phyloP scores from a whole-genome alignment of 2,888 invertebrate genomes.

The Petrolisthes cinctipes region DNA sequence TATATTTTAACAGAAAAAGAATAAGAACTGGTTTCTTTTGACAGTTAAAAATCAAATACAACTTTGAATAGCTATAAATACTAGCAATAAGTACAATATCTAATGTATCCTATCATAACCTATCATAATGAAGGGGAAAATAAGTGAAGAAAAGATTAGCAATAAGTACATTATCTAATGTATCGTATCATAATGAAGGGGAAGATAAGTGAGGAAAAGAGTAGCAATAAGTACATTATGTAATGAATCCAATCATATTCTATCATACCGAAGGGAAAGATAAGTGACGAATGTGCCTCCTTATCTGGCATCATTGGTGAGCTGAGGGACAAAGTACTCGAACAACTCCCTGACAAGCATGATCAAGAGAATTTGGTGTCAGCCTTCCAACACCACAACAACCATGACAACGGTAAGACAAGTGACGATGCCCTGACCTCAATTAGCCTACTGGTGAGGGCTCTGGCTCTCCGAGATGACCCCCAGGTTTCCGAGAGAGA shows the following conservation, averaged over 20 bases:
- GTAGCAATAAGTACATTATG: too few species aligned
- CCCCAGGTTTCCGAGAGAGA: not conserved
- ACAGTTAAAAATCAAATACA: too few species aligned
- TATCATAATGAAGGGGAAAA: too few species aligned
- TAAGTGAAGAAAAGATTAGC: too few species aligned
- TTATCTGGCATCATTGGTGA: slow-evolving; percentile 11
- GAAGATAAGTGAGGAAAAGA: not conserved
- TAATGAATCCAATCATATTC: too few species aligned
- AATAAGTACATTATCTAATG: too few species aligned
- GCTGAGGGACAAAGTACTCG: slow-evolving; percentile 27
- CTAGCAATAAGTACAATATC: too few species aligned
- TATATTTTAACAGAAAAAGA: too few species aligned
- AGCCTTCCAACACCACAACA: slow-evolving; percentile 12
- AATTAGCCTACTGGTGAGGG: slow-evolving; percentile 26
- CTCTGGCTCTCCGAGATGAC: not conserved
- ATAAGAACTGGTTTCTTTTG: too few species aligned
- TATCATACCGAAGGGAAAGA: not conserved
- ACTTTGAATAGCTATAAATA: too few species aligned
- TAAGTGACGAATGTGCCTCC: not conserved
- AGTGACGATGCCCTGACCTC: slow-evolving; percentile 46
- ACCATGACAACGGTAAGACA: not conserved
- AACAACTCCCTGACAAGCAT: slow-evolving; percentile 7
- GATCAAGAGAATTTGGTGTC: slow-evolving; percentile 26
- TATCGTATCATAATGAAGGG: not conserved
- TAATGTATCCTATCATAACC: too few species aligned